Percentiles rank a stretch among this genome's conserved stretches.
phyloP scores from a whole-genome alignment of 2,113 vertebrate species.

The Anhinga anhinga region DNA sequence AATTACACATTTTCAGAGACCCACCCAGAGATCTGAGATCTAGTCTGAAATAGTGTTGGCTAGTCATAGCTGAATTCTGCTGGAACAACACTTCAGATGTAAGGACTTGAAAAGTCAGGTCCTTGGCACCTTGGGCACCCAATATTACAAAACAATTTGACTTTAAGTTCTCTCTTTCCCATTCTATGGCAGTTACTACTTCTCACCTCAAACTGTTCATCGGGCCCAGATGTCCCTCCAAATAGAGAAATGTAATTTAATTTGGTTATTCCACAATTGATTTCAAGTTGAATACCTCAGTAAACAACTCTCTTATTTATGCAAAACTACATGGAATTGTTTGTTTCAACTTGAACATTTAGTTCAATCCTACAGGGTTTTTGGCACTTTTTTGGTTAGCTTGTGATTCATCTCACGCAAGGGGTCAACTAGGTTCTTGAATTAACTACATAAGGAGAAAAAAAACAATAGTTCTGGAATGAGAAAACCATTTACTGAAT shows the following conservation, averaged over 20 bases:
- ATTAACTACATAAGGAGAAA: background rate
- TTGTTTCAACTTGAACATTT: conserved; percentile 5
- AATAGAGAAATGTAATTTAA: background rate
- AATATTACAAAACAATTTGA: background rate
- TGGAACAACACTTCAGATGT: background rate
- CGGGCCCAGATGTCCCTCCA: background rate
- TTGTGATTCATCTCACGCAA: conserved; percentile 2
- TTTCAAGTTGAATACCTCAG: background rate
- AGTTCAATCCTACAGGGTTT: background rate
- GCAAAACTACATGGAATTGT: background rate
- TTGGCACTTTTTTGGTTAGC: conserved; percentile 12
- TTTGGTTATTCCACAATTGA: background rate
- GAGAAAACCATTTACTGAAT: background rate
- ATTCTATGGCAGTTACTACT: background rate
- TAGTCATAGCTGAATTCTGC: background rate
- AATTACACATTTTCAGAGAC: background rate
- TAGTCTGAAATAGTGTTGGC: background rate
- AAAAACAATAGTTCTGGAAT: background rate
- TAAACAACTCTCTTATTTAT: background rate
- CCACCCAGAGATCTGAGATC: background rate
- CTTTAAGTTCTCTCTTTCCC: background rate
- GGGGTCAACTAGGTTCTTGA: background rate
- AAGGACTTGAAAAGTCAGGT: background rate
- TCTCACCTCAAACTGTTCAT: background rate
- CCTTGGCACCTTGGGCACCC: background rate